Evolutionary conservation across 37 sponge, comb jelly and placozoan genomes (phyloP), one percentile per base, ranked within the genome.

Genomic region (Agelas oroides): DNA sequence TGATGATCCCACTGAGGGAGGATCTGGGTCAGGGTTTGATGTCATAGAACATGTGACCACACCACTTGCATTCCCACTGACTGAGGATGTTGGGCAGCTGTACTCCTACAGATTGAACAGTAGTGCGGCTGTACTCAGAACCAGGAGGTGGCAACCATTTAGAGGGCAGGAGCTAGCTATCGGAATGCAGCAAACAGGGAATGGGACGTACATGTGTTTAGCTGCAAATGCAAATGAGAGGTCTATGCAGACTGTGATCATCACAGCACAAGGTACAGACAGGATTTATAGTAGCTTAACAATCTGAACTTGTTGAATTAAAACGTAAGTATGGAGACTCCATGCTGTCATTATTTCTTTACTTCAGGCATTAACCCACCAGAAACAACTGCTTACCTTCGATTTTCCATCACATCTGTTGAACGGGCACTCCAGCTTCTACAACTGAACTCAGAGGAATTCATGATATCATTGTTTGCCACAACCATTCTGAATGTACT

Each of bases 71-170:
- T 46, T 46, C 8, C 46, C 46, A 32, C 5, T 6, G 1, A 32
- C 67, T 54, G 81, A 80, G 56, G 38, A 24, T 35, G 34, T 57
- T 53, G 81, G 81, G 0, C 81, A 80, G 35, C 23, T 80, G 81
- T 80, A 80, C 68, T 69, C 81, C 23, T 80, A 80, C n/a, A 53
- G 81, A 56, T 20, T 65, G 33, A 69, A 70, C 30, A 2, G 35
- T 32, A 80, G 69, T 55, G 52, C 25, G 12, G 56, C 57, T 15
- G 58, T 53, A 13, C 70, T 80, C 20, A 70, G 81, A 53, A 69
- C 70, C 20, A 53, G 81, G 24, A 28, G 32, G n/a, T 3, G 13
- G 30, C 36, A 55, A 12, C 24, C 53, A 34, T 56, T 36, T 56
- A 57, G 46, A 46, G 20, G 6, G 46, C 46, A 69, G 65, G 73